Evolutionary conservation across 2,113 vertebrate species (phyloP).

Genomic region (Hemibates koningsi): DNA sequence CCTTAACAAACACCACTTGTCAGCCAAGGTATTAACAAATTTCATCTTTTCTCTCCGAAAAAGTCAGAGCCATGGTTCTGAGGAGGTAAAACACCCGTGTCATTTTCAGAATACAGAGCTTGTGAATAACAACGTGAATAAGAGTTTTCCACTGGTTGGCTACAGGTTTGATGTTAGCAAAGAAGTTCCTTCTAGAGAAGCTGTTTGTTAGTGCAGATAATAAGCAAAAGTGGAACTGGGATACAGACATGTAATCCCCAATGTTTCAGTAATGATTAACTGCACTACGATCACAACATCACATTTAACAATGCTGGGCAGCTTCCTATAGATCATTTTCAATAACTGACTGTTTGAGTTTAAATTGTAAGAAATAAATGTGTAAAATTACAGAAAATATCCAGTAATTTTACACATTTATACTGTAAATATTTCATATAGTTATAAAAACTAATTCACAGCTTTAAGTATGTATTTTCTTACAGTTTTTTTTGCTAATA

Average conservation of each 20-base stretch:
- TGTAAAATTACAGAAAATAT: neutral
- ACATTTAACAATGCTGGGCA: neutral
- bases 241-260: neutral
- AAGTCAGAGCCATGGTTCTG: neutral
- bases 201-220: neutral
- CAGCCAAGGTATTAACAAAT: neutral
- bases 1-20: neutral
- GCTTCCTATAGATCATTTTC: neutral
- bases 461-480: neutral
- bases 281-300: neutral
- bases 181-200: neutral
- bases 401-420: neutral
- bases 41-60: neutral
- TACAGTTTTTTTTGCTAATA: neutral
- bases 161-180: neutral
- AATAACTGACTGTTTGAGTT: neutral
- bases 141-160: neutral
- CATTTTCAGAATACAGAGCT: neutral
- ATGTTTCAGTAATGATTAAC: neutral
- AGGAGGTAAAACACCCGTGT: neutral
- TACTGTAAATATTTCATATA: neutral
- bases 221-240: neutral
- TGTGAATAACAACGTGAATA: neutral
- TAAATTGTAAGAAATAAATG: neutral
- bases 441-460: neutral